These are phyloP conservation scores for Anser brachyrhynchus DNA, from an alignment of 2,113 vertebrate species.

Conservation along the genomic window DNA sequence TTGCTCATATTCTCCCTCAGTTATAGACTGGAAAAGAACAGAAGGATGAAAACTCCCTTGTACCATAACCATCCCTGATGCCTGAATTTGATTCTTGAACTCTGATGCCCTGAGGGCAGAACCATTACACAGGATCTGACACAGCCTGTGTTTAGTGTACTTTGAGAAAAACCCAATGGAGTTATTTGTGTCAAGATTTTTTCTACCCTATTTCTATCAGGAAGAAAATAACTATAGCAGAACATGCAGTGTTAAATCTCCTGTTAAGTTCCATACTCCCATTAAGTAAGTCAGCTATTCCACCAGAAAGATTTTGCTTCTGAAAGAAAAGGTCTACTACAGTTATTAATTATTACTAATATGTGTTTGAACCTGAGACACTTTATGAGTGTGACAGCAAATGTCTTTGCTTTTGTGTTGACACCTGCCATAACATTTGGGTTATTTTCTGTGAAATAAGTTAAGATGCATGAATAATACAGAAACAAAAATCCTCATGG, in stretches of 20 bases:
- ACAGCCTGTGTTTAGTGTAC: not conserved
- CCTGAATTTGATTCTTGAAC: not conserved
- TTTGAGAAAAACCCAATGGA: not conserved
- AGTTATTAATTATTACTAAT: not conserved
- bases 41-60: not conserved
- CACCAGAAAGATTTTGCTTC: not conserved
- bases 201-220: not conserved
- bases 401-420: not conserved
- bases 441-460: not conserved
- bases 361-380: not conserved
- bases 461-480: not conserved
- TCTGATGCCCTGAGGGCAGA: not conserved
- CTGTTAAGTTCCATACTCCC: not conserved
- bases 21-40: not conserved
- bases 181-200: not conserved
- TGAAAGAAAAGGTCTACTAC: not conserved
- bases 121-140: not conserved
- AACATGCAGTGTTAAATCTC: not conserved
- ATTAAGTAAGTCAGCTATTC: not conserved
- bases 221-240: not conserved
- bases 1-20: not conserved
- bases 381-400: not conserved
- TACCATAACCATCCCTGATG: rapidly evolving
- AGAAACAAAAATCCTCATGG: not conserved
- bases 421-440: not conserved